Conservation (phyloP, 2,888 invertebrate genomes). For the Agrochola circellaris region DNA sequence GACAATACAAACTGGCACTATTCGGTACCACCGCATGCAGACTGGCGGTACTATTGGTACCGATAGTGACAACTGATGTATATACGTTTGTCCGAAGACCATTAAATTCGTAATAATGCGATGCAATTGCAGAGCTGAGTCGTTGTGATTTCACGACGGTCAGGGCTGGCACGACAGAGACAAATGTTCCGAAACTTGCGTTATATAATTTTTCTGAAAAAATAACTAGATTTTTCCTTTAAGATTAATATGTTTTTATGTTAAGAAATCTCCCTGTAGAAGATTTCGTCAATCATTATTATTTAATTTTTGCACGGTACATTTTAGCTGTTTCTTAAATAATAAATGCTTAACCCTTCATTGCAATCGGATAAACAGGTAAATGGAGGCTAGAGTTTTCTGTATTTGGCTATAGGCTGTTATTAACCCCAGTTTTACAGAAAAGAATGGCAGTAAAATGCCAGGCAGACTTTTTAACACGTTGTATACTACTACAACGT, state of each 20-base stretch:
- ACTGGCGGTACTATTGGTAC: constrained; percentile 33
- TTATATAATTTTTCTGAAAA: not conserved
- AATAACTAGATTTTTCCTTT: not conserved
- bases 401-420: not conserved
- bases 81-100: constrained; percentile 68
- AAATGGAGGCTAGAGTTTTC: not conserved
- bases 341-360: not conserved
- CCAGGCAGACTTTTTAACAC: not conserved
- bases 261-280: not conserved
- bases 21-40: constrained; percentile 32
- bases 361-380: not conserved
- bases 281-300: not conserved
- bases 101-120: constrained; percentile 78
- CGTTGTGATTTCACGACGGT: constrained; percentile 57
- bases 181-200: not conserved
- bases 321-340: not conserved
- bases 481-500: too few relatives aligned
- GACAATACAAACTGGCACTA: constrained; percentile 43
- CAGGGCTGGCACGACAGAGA: constrained; percentile 66
- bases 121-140: constrained; percentile 71
- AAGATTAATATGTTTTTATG: not conserved
- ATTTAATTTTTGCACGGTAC: not conserved
- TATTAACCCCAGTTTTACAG: not conserved
- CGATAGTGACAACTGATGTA: constrained; percentile 61
- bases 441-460: not conserved